These are phyloP conservation scores for Triplophysa rosa DNA, from an alignment of 2,113 vertebrate genomes.

Conservation along the genomic window DNA sequence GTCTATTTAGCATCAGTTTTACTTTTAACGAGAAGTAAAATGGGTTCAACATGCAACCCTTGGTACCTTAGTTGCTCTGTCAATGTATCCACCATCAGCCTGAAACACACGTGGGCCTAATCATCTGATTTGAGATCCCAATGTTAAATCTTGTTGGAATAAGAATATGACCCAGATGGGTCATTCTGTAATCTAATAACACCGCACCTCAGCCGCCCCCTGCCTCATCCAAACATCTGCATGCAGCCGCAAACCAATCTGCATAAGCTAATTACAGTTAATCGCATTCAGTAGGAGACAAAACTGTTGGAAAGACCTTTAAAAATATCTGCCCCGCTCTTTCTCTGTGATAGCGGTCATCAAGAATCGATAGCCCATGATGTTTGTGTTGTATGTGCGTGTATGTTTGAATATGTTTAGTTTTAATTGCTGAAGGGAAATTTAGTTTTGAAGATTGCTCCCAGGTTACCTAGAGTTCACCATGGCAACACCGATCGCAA, in stretches of 20 bases:
- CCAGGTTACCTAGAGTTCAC: slow-evolving; percentile 68
- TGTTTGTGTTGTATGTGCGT: slow-evolving; percentile 54
- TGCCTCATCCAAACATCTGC: slow-evolving; percentile 43
- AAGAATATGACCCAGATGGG: slow-evolving; percentile 41
- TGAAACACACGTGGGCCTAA: background rate
- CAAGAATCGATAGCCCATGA: background rate
- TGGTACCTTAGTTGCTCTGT: background rate
- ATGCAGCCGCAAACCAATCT: slow-evolving; percentile 46
- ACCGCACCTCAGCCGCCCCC: slow-evolving; percentile 22
- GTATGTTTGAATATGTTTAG: slow-evolving; percentile 54
- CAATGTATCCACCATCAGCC: background rate
- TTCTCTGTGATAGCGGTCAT: slow-evolving; percentile 45
- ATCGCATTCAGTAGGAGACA: slow-evolving; percentile 50
- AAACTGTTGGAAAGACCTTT: slow-evolving; percentile 47
- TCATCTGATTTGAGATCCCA: slow-evolving; percentile 33
- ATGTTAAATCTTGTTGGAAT: slow-evolving; percentile 44
- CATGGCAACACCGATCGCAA: slow-evolving; percentile 75
- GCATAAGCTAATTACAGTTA: slow-evolving; percentile 54
- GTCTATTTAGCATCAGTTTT: background rate
- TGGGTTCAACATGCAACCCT: background rate
- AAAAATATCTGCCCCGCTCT: slow-evolving; percentile 36
- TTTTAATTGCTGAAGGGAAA: slow-evolving; percentile 71
- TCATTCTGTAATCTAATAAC: slow-evolving; percentile 54
- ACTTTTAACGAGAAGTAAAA: background rate
- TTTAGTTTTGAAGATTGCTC: slow-evolving; percentile 67